Evolutionary conservation across 2,888 invertebrate species (phyloP), one percentile per base, ranked within the genome.

Genomic region (Torymus auratus): DNA sequence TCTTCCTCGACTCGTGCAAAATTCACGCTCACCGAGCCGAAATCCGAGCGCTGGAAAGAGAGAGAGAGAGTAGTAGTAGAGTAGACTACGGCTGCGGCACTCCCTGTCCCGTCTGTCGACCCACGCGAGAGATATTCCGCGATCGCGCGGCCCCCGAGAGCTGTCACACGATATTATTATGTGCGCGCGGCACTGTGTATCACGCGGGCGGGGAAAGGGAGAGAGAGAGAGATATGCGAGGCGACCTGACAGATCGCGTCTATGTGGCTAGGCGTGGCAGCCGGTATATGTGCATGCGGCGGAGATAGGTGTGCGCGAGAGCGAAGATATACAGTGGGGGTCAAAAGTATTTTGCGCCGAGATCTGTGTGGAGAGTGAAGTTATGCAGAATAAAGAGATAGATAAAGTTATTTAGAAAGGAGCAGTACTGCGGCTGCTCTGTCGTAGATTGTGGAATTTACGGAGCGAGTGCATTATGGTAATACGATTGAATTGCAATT

Each of bases 21-120:
- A 78, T 73, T 68, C 78, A 68, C 72, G 73, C 62, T 28, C 14
- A 73, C 50, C 23, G 50, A 5, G 41, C 41, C 73, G 73, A 55
- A 73, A 73, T 53, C 73, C 28, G n/a, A 52, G 28, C 28, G 7
- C 28, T 5, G 28, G 28, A 28, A 7, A 28, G 28, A 28, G 28
- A 28, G 28, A 28, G 28, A 28, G 28, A 28, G 28, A 28, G 7
- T 5, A 28, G 28, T 7, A 28, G 28, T 28, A 28, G 28, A 28
- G 28, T 28, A 28, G 28, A 28, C 28, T 28, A 28, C 28, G 28
- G 2, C 28, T 7, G n/a, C n/a, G 28, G 88, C 90, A 90, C 90
- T 89, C 90, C 90, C 89, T 89, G 88, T 88, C 85, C 62, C 83
- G 86, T 84, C 88, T 88, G 88, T 84, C 89, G 87, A 86, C 89